These are phyloP conservation scores for Zootermopsis nevadensis DNA, from an alignment of 2,888 invertebrate species.

Conservation along the genomic window DNA sequence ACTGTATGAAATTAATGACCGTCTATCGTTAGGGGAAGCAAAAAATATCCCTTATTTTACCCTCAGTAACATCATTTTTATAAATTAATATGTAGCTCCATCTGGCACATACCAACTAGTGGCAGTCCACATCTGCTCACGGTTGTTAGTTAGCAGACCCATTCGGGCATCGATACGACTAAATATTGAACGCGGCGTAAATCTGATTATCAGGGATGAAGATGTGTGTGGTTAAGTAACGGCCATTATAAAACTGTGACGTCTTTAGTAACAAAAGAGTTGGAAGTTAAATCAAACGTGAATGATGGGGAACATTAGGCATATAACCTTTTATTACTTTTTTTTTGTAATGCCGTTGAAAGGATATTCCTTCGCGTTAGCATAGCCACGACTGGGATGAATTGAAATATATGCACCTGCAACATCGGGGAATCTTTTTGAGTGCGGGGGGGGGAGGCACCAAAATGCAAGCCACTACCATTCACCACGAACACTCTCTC, in stretches of 20 bases:
- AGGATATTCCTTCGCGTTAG: background rate
- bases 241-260: constrained; percentile 10
- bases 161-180: background rate
- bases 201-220: background rate
- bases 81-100: constrained; percentile 32
- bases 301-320: background rate
- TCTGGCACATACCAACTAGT: constrained; percentile 9
- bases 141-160: background rate
- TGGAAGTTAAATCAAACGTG: constrained; percentile 13
- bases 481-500: too few species aligned
- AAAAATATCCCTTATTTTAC: constrained; percentile 9
- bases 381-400: background rate
- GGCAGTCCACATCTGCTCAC: background rate
- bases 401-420: too few species aligned
- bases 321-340: background rate
- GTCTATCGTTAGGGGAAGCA: background rate
- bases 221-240: background rate
- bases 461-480: too few species aligned
- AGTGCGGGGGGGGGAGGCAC: too few species aligned
- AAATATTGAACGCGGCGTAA: background rate
- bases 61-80: constrained; percentile 29
- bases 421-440: too few species aligned
- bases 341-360: background rate
- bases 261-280: constrained; percentile 6
- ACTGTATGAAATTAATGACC: constrained; percentile 8